Conservation (phyloP, 1,140 invertebrate species). For the Trachymyrmex septentrionalis region DNA sequence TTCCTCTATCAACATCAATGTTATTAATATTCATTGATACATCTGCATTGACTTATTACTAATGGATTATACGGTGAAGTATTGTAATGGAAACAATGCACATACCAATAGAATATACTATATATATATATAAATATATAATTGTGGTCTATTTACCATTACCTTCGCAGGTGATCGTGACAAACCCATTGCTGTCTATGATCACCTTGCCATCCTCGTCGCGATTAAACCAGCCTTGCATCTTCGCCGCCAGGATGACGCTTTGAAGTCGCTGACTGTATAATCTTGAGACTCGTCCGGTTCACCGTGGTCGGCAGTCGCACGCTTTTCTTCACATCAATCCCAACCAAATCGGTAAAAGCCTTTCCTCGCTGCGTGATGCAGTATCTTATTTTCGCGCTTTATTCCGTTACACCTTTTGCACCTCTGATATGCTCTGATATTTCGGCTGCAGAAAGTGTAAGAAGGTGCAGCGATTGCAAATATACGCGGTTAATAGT, state of each 20-base stretch:
- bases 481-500: conserved; percentile 18
- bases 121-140: no score
- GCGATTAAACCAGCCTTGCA: conserved; percentile 39
- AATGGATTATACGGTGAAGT: not conserved
- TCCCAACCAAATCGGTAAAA: not conserved
- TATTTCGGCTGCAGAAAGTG: conserved; percentile 59
- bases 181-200: conserved; percentile 21
- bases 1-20: conserved; percentile 14
- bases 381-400: conserved; percentile 59
- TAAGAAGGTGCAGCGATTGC: conserved; percentile 48
- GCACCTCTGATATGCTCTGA: conserved; percentile 42
- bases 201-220: conserved; percentile 43
- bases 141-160: conserved; percentile 1
- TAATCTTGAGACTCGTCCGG: no score
- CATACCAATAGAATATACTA: no score
- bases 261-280: no score
- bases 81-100: no score
- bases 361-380: not conserved
- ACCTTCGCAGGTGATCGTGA: conserved; percentile 56
- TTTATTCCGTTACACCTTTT: conserved; percentile 59
- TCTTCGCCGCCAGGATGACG: not conserved
- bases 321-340: not conserved
- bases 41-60: not conserved
- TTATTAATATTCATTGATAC: not conserved
- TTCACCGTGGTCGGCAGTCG: not conserved